phyloP scores from a whole-genome alignment of 2,113 vertebrate genomes.

The Asarcornis scutulata region DNA sequence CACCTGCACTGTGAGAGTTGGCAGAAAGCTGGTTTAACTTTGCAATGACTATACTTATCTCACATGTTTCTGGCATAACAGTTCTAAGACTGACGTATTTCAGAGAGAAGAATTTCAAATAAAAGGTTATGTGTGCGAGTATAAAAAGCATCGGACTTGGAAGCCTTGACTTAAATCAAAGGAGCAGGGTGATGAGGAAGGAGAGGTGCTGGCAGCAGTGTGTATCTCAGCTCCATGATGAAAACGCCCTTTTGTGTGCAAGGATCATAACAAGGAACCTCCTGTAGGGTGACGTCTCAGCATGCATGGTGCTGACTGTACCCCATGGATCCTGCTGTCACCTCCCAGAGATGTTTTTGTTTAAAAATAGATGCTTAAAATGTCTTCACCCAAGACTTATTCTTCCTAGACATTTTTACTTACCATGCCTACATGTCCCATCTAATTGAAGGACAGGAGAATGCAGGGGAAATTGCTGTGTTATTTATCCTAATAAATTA shows the following conservation, averaged over 20 bases:
- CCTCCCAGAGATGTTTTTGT: neutral
- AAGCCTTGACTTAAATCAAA: neutral
- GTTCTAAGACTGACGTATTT: neutral
- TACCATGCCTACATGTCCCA: fast-evolving
- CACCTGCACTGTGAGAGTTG: neutral
- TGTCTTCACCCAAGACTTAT: neutral
- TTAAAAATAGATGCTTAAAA: neutral
- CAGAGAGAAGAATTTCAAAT: neutral
- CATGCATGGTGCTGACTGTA: neutral
- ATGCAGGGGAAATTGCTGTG: neutral
- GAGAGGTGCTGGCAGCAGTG: neutral
- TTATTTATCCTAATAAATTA: neutral
- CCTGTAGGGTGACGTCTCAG: neutral
- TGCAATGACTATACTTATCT: fast-evolving
- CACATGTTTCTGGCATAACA: neutral
- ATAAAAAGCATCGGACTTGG: neutral
- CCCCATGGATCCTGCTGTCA: fast-evolving
- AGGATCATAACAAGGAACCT: neutral
- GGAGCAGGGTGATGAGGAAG: neutral
- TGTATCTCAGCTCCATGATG: neutral
- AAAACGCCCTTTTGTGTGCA: neutral
- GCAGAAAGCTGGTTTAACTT: neutral
- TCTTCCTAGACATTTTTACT: neutral
- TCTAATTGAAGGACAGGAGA: neutral
- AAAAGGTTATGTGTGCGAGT: neutral